Evolutionary conservation across 2,113 vertebrate genomes (phyloP).

Genomic region (Vanacampus margaritifer): DNA sequence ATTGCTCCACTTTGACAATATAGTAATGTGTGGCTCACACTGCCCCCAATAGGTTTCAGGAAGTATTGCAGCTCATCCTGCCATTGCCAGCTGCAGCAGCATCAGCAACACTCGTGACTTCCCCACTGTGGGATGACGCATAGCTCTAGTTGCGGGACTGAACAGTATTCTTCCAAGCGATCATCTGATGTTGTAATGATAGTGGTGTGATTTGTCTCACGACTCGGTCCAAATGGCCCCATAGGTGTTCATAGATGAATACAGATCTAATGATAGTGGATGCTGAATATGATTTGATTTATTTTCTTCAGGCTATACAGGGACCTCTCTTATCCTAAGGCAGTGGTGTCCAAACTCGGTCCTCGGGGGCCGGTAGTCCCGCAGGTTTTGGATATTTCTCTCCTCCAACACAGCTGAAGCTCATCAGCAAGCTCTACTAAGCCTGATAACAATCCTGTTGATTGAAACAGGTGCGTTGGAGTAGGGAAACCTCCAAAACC

Average conservation of each 20-base stretch:
- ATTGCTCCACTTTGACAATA: conserved; percentile 38
- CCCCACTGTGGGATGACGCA: conserved; percentile 59
- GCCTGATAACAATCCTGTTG: too few relatives aligned
- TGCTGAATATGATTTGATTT: not conserved
- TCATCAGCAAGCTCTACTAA: too few relatives aligned
- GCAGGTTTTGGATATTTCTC: too few relatives aligned
- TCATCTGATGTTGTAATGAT: not conserved
- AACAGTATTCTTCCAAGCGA: not conserved
- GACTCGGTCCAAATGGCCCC: not conserved
- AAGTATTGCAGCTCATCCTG: conserved; percentile 30
- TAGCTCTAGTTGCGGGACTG: conserved; percentile 5
- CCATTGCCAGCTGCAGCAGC: conserved; percentile 39
- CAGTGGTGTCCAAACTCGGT: too few relatives aligned
- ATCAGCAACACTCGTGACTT: conserved; percentile 59
- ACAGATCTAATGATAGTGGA: not conserved
- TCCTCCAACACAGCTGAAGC: too few relatives aligned
- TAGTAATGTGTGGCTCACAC: conserved; percentile 32
- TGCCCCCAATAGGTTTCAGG: conserved; percentile 48
- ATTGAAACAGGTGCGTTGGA: too few relatives aligned
- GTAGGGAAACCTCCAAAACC: too few relatives aligned
- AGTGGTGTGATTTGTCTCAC: not conserved
- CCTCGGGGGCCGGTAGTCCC: too few relatives aligned
- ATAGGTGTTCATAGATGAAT: not conserved
- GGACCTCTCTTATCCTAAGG: too few relatives aligned
- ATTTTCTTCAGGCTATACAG: not conserved